Evolutionary conservation across 2,113 vertebrate species (phyloP), one percentile per base, ranked within the genome.

Genomic region (Tetrax tetrax): DNA sequence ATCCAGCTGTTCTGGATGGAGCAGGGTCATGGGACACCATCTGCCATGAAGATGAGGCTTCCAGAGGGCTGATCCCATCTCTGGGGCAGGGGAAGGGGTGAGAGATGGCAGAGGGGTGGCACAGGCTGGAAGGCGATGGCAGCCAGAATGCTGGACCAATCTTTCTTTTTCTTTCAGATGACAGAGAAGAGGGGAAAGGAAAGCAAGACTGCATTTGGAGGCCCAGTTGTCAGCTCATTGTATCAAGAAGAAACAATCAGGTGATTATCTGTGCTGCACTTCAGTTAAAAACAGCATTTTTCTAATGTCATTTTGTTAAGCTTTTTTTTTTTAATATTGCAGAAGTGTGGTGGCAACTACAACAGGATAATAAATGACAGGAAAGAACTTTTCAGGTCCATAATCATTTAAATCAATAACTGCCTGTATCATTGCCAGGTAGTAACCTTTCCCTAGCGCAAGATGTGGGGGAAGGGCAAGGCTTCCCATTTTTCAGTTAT

Each of bases 191-290:
- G 96, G 95, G 98, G 97, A 96, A 98, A 98, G 87, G 98, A 99
- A 89, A 97, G 92, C 90, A 98, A 98, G 96, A 96, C 96, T 22
- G 97, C 97, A 9, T 99, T 99, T 79, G 99, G 99, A 94, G 99
- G 99, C 31, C 99, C 99, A 63, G 98, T 99, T 60, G 96, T 99
- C 97, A 99, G 99, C 98, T 99, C 98, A 28, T 97, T 99, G 7
- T 99, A 99, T 98, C 99, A 99, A 94, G 99, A 99, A 97, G 99
- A 99, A 98, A 99, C 97, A 85, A 99, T 99, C 98, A 99, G 99
- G 99, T 99, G 98, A 97, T 95, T 95, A 90, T 96, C 23, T 93
- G 23, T 35, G 31, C 45, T 80, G 45, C n/a, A 75, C 51, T 95
- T 97, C 3, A 10, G 61, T 88, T 90, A 41, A 89, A 79, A 93